Evolutionary conservation across 2,888 invertebrate species (phyloP).

Genomic region (Hirtodrosophila alboralis): DNA sequence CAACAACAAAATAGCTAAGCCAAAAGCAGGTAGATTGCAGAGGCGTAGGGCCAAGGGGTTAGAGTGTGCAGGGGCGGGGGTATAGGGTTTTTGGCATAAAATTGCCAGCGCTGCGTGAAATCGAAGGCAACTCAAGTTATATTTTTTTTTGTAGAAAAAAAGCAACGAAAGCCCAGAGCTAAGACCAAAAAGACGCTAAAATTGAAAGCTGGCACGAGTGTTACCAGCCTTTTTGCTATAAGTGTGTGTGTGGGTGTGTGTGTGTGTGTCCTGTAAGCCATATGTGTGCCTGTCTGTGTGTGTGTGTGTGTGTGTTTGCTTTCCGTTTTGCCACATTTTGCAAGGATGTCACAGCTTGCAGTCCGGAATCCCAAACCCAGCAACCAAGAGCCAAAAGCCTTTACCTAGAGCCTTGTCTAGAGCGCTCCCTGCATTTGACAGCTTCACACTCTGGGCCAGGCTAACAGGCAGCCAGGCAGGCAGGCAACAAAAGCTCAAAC

Average conservation of each 20-base stretch:
- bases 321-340: conserved; percentile 67
- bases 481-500: conserved; percentile 22
- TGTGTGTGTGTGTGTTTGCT: conserved; percentile 32
- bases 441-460: conserved; percentile 65
- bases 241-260: no score
- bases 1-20: conserved; percentile 55
- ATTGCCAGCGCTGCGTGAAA: conserved; percentile 77
- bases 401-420: conserved; percentile 59
- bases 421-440: conserved; percentile 71
- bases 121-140: conserved; percentile 70
- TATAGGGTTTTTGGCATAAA: conserved; percentile 55
- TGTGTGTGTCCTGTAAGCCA: conserved; percentile 21
- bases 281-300: no score
- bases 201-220: conserved; percentile 61
- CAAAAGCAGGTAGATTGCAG: conserved; percentile 36
- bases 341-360: conserved; percentile 73
- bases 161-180: conserved; percentile 71
- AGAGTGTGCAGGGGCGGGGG: background rate
- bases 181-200: conserved; percentile 69
- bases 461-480: conserved; percentile 11
- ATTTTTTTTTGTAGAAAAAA: no score
- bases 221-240: conserved; percentile 30
- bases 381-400: no score
- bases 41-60: background rate
- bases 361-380: conserved; percentile 59